Evolutionary conservation across 2,888 invertebrate species (phyloP), one percentile per base, ranked within the genome.

Genomic region (Polylopha cassiicola): DNA sequence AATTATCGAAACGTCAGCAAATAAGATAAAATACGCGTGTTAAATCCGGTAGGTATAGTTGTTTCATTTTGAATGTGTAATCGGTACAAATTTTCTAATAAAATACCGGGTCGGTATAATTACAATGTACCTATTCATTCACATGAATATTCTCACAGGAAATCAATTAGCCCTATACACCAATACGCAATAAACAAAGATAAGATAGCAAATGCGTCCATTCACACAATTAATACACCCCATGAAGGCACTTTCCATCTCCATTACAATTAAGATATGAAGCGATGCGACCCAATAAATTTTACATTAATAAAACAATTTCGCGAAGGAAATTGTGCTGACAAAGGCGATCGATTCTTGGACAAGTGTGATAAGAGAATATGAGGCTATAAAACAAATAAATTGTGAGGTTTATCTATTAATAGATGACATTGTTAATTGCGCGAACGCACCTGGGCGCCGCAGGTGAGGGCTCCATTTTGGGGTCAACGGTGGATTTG

Each of bases 361-460:
- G 50, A 46, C 45, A 53, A 38, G 46, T 34, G 26, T 53, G 60
- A 66, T 64, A 65, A 66, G 61, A n/a, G n/a, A n/a, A n/a, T n/a
- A n/a, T n/a, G n/a, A n/a, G 63, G 63, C 57, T 67, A 68, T 72
- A 73, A 73, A 75, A 71, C 65, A 71, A 76, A 77, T 75, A 72
- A 71, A 73, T 64, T 57, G 64, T 60, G 56, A 57, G 57, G 65
- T 63, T 55, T 60, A 59, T 65, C 68, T 74, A 73, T 71, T 80
- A 77, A 65, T 70, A 65, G 73, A 70, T 65, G 73, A 73, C 69
- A 69, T 61, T 74, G 75, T 80, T 78, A 78, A 80, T 78, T 79
- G 79, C 74, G 64, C 54, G 41, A 22, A 48, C 73, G 77, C 82
- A 82, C 81, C 82, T 82, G 82, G 81, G 73, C 58, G 47, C 50